Conservation (phyloP, 2,113 vertebrate genomes). For the Ailuropoda melanoleuca region DNA sequence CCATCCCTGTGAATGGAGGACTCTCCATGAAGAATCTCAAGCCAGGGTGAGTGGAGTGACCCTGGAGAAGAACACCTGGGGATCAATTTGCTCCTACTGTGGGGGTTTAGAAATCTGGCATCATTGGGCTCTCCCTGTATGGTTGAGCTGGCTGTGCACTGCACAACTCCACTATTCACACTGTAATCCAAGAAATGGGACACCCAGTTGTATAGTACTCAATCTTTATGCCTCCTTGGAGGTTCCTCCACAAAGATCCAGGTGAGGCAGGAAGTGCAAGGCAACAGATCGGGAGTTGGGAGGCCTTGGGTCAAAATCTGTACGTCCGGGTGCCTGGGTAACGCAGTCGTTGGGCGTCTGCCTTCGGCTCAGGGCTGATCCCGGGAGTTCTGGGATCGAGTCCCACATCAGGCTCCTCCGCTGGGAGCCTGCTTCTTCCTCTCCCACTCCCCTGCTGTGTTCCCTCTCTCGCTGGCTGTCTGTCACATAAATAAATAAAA, state of each 20-base stretch:
- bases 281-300: accelerated
- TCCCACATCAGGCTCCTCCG: too few relatives aligned
- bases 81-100: neutral
- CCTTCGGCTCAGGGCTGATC: too few relatives aligned
- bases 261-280: neutral
- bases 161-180: neutral
- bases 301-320: neutral
- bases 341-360: too few relatives aligned
- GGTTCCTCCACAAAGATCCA: neutral
- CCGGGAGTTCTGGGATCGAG: too few relatives aligned
- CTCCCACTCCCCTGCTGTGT: too few relatives aligned
- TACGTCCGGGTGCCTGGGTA: too few relatives aligned
- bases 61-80: neutral
- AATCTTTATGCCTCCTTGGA: neutral
- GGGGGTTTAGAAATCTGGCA: neutral
- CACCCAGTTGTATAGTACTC: accelerated
- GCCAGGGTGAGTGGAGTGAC: neutral
- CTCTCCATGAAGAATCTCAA: neutral
- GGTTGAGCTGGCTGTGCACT: neutral
- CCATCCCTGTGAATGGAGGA: neutral
- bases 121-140: accelerated
- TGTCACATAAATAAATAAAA: too few relatives aligned
- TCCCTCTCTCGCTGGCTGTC: too few relatives aligned
- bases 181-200: accelerated
- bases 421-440: too few relatives aligned